phyloP scores from a whole-genome alignment of 1,140 invertebrate genomes.

The Pogonognathellus flavescens region DNA sequence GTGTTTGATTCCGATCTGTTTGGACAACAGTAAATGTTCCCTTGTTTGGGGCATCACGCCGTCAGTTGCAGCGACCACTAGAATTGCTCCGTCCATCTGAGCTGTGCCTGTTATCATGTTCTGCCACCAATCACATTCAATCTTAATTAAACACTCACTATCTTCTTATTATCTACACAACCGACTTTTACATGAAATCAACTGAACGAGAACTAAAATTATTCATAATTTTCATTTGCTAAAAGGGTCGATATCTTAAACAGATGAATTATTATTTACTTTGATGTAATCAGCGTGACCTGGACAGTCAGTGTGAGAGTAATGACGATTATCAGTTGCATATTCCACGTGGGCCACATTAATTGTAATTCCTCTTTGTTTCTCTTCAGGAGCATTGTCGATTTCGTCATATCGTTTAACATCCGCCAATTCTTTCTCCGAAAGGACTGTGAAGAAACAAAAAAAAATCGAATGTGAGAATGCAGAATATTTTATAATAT shows the following conservation, averaged over 20 bases:
- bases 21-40: conserved; percentile 97
- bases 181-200: no score
- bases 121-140: conserved; percentile 69
- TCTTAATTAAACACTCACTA: no score
- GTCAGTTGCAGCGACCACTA: conserved; percentile 99
- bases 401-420: conserved; percentile 93
- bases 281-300: conserved; percentile 98
- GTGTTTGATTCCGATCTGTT: conserved; percentile 94
- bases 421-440: conserved; percentile 85
- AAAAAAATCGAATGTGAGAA: no score
- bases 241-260: no score
- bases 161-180: no score
- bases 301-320: conserved; percentile 98
- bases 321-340: conserved; percentile 93
- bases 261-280: conserved; percentile 70
- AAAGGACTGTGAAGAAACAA: conserved; percentile 74
- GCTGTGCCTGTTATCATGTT: conserved; percentile 99
- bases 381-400: conserved; percentile 98
- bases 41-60: conserved; percentile 99
- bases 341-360: conserved; percentile 99
- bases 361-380: conserved; percentile 96
- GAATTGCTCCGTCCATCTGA: conserved; percentile 98
- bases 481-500: no score
- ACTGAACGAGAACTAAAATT: background rate
- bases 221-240: no score